These are phyloP conservation scores for Nannoperca obscura DNA, from an alignment of 2,797 vertebrate species.

Conservation along the genomic window DNA sequence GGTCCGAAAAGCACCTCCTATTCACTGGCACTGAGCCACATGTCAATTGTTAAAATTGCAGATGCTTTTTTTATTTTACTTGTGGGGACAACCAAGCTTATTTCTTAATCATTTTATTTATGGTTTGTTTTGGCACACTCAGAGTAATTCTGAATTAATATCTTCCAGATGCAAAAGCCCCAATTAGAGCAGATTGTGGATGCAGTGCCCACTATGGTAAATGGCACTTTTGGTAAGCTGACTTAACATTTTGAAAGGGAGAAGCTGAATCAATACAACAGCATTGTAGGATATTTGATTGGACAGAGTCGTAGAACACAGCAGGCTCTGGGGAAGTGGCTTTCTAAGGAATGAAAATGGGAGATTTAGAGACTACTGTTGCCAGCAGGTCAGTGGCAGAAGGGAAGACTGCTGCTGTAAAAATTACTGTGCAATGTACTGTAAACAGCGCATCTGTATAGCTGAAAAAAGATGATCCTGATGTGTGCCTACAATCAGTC, in stretches of 20 bases:
- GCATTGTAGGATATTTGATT: constrained; percentile 43
- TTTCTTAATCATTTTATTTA: constrained; percentile 44
- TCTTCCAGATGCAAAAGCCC: constrained; percentile 42
- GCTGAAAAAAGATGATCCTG: not conserved
- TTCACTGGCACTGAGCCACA: constrained; percentile 45
- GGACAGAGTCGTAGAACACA: constrained; percentile 23
- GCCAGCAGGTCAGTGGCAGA: not conserved
- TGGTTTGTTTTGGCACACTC: constrained; percentile 46
- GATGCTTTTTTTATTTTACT: constrained; percentile 39
- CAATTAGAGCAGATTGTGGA: constrained; percentile 28
- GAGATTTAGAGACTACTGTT: constrained; percentile 18
- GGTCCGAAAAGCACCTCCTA: constrained; percentile 30
- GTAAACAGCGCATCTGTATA: not conserved
- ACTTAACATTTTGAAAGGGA: constrained; percentile 49
- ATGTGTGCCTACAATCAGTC: constrained; percentile 20
- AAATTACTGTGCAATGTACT: not conserved
- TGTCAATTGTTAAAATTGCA: constrained; percentile 46
- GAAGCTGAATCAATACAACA: constrained; percentile 51
- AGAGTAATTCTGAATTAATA: constrained; percentile 46
- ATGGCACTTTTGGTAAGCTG: constrained; percentile 46
- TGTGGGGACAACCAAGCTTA: constrained; percentile 6
- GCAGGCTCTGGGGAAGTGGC: constrained; percentile 17
- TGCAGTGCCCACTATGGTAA: constrained; percentile 22
- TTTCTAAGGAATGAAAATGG: constrained; percentile 6
- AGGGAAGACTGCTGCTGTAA: constrained; percentile 17